Percentiles rank a stretch among this genome's conserved stretches.
Evolutionary conservation across 2,113 vertebrate genomes (phyloP).

Genomic region (Tenebrosternarchus preto): DNA sequence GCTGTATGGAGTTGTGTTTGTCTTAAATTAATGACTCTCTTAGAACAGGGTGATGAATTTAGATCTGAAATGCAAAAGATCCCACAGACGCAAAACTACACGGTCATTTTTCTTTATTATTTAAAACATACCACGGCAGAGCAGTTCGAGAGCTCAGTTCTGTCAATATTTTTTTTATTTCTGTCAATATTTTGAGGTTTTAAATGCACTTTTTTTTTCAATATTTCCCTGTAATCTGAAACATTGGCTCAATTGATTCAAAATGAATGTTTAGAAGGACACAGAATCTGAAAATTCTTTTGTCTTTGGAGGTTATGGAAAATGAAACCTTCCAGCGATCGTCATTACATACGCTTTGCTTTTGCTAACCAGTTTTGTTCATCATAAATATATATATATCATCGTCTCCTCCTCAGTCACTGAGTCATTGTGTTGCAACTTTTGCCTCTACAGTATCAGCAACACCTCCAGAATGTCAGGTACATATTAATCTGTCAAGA

Average conservation of each 20-base stretch:
- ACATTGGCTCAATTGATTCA: constrained; percentile 21
- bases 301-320: constrained; percentile 4
- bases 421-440: constrained; percentile 32
- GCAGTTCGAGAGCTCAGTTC: background rate
- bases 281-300: constrained; percentile 9
- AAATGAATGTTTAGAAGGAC: constrained; percentile 17
- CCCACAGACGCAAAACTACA: background rate
- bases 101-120: background rate
- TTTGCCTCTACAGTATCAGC: constrained; percentile 34
- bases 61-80: constrained; percentile 11
- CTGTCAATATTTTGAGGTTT: constrained; percentile 32
- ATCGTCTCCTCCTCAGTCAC: constrained; percentile 24
- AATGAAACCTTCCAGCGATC: constrained; percentile 11
- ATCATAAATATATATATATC: constrained; percentile 43
- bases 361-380: constrained; percentile 27
- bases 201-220: constrained; percentile 24
- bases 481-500: constrained; percentile 52
- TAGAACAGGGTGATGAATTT: constrained; percentile 10
- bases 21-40: constrained; percentile 15
- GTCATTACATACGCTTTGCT: constrained; percentile 13
- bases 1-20: background rate
- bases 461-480: constrained; percentile 53
- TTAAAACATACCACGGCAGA: constrained; percentile 10
- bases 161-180: no score
- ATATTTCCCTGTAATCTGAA: constrained; percentile 28